Base-by-base conservation (phyloP, 1,140 invertebrate species). In the Marisa cornuarietis region DNA sequence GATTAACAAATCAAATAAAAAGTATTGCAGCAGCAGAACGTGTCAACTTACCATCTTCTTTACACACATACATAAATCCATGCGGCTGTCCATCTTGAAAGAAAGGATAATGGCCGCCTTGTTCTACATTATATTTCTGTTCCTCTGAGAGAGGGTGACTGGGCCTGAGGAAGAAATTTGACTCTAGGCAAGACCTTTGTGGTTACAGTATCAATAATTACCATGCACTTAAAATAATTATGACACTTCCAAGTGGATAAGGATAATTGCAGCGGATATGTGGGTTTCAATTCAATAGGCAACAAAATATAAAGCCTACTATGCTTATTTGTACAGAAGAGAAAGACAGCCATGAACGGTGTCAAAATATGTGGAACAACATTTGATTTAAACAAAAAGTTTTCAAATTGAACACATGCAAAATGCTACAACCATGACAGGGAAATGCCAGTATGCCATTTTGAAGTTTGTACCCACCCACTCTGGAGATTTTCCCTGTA, bases 401-500 rank as follows among this genome's bases (percentile, higher is more conserved):
- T 20, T 63, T 20, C 62, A 63, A 63, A 18, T 7, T 20, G n/a
- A 63, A 63, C 62, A 63, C 62, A 63, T 63, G 62, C 62, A n/a
- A n/a, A 20, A 63, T 20, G 4, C n/a, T 63, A 63, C 18, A 4
- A n/a, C 62, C 18, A 63, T 63, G n/a, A 63, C 18, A 63, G 7
- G 18, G 7, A 63, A n/a, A 4, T 20, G 7, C 18, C 62, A 63
- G 62, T 2, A 3, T 63, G 62, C 31, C 31, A 42, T 42, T 58
- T n/a, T 74, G 24, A 18, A n/a, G n/a, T 52, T 16, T 52, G n/a
- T 76, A 61, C 63, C 63, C 63, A 77, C 42, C 58, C 63, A 9
- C 8, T 31, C 22, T 31, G 49, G 22, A 78, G 68, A 75, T 82
- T 86, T 8, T 84, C 79, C 22, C 83, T 81, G 71, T 88, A 88